Base-by-base conservation (phyloP, 2,797 vertebrate genomes). In the Mus spretus region DNA sequence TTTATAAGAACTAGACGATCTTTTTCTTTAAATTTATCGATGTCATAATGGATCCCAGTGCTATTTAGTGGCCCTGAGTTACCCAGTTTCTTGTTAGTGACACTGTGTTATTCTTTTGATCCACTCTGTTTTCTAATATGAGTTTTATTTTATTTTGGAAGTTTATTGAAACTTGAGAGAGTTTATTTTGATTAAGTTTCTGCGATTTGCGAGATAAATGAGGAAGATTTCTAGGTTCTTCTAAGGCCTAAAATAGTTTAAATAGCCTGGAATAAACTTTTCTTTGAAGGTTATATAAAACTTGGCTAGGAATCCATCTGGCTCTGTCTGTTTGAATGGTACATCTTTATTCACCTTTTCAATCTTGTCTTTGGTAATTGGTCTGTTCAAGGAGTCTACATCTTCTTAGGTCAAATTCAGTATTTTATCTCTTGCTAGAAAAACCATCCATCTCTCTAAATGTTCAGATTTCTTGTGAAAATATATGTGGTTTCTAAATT, bases 271-370 rank as follows among this genome's bases (percentile, higher is more conserved):
- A 94, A 93, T 93, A 95, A 94, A 91, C 87, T 95, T 94, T 93
- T 90, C 72, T 93, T 94, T 88, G 95, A 97, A 96, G 95, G 92
- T 97, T 97, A 96, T 88, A 59, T 96, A 93, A 95, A 93, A 88
- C 80, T 95, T 96, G 70, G 80, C 93, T 75, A 88, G 92, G 47
- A 94, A 84, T 47, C 15, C 75, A 78, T 80, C 91, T 93, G 65
- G 57, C 44, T 47, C 40, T 91, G 28, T 87, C 83, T 94, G 24
- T 77, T 86, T 96, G 90, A 96, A 90, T 63, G 57, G 77, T 88
- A 96, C 90, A 88, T 84, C 91, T 96, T 94, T 95, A 94, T 95
- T 97, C 90, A 96, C 93, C 87, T 97, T 97, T 96, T 95, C 94
- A 96, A 93, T 93, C 87, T 93, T 96, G 90, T 97, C 94, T 96